Base-by-base conservation (phyloP, 23 tunicate genomes). In the Phallusia fumigata region DNA sequence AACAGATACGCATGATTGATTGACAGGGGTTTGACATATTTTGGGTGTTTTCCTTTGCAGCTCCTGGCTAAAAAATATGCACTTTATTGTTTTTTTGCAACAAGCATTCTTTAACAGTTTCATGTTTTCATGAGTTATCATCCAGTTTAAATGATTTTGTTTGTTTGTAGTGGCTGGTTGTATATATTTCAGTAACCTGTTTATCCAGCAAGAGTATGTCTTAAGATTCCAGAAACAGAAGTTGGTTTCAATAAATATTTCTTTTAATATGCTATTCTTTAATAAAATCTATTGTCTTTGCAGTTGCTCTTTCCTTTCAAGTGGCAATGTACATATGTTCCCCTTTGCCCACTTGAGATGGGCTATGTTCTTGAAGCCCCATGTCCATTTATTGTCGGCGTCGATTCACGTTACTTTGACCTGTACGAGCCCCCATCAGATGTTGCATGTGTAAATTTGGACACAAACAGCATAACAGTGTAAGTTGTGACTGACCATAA, bases 301-400 rank as follows among this genome's bases (percentile, higher is more conserved):
- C 83, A 94, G 98, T 83, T 94, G 35, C 30, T 94, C 44, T 96
- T 96, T 79, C 99, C 99, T 1, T 90, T 88, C 83, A 88, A 91
- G 82, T 96, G 99, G 99, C 94, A 85, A 81, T 96, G 99, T 75
- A 91, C 94, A 12, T 96, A 90, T 76, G 88, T 96, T 24, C 99
- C 99, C 18, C 85, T 96, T 19, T 96, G 99, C 81, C 99, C 99
- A 2, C 81, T 96, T 52, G 96, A 91, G 69, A 90, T 95, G 95
- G 87, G 82, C 32, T 86, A 94, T 65, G 98, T 94, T 0, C 77
- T 94, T 76, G 98, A 94, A 44, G 94, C 98, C 44, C 98, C 98
- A 24, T 85, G 90, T 32, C 98, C 98, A 0, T 94, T 94, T 47
- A 94, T 94, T 24, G 98, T 87, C 44, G 98, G 98, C 18, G 93